Conservation (phyloP, 2,113 vertebrate species). For the Paedocypris sp. region DNA sequence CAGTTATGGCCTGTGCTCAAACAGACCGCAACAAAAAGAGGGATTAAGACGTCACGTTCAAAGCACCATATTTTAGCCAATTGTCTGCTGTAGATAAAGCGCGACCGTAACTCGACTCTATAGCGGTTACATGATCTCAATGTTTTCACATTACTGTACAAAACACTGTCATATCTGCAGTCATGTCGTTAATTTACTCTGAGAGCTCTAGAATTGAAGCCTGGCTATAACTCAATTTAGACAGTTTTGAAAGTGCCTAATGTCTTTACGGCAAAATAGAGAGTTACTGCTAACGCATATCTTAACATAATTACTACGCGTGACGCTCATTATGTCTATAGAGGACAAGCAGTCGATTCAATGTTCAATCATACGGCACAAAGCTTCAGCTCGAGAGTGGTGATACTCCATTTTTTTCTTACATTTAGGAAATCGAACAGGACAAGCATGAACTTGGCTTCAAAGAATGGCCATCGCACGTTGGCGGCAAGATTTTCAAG, state of each 20-base stretch:
- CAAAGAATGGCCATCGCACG: constrained; percentile 12
- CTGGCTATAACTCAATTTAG: neutral
- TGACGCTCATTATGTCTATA: no score
- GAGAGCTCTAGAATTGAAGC: neutral
- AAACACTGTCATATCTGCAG: constrained; percentile 3
- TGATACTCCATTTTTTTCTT: no score
- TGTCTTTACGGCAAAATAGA: no score
- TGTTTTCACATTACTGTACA: constrained; percentile 16
- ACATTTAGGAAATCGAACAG: constrained; percentile 34
- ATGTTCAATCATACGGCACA: no score
- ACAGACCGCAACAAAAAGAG: constrained; percentile 17
- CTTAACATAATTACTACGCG: no score
- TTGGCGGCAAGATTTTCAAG: neutral
- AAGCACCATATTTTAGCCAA: constrained; percentile 14
- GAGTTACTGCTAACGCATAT: no score
- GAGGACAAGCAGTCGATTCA: no score
- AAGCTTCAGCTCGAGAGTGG: no score
- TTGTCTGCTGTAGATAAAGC: constrained; percentile 19
- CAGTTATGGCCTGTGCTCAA: constrained; percentile 6
- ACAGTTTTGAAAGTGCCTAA: no score
- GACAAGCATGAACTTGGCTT: neutral
- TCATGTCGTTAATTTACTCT: neutral
- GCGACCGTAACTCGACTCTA: constrained; percentile 3
- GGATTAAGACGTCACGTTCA: constrained; percentile 21
- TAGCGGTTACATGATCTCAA: constrained; percentile 12